Evolutionary conservation across 2,113 vertebrate genomes (phyloP), one percentile per base, ranked within the genome.

Genomic region (Fulica atra): DNA sequence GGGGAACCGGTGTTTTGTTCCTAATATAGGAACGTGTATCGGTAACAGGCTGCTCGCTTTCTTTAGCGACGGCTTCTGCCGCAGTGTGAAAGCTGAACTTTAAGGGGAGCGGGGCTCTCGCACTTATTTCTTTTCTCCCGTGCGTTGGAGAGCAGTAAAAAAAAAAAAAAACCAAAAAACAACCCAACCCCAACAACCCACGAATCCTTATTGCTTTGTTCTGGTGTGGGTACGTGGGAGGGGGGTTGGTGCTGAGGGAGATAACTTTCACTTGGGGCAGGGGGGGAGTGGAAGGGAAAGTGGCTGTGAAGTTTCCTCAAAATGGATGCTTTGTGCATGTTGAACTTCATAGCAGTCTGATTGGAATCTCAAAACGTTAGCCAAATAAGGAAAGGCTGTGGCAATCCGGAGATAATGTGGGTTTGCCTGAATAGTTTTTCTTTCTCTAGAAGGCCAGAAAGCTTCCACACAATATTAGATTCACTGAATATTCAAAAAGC

Each of bases 381-480:
- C 98, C 98, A 98, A 98, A 98, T 98, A 98, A 98, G 98, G 98
- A 98, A 97, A 98, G 98, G 97, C 98, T 98, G 97, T 98, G 98
- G 98, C 97, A 98, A 98, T 98, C 97, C 97, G 42, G 96, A 97
- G 98, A 98, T 98, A 98, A 98, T 98, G 97, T 93, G 96, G 96
- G 97, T 97, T 98, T 98, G 97, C 97, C 97, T 95, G 96, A 94
- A 89, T 85, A 89, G 74, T 86, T 95, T 92, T 96, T 89, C 44
- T 86, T 96, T 89, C 73, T 98, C 93, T 97, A 96, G 95, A 95
- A 98, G 97, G 92, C 97, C 76, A 93, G 94, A 95, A 95, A 98
- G 95, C 93, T 97, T 96, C 72, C 91, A 68, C 65, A 65, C 24
- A n/a, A 8, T 82, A 16, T 76, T 92, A 36, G 70, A 72, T 83